A percentile compares a stretch with the other conserved stretches of the same genome.
Conservation (phyloP, 1,140 invertebrate genomes). For the Temnothorax nylanderi region DNA sequence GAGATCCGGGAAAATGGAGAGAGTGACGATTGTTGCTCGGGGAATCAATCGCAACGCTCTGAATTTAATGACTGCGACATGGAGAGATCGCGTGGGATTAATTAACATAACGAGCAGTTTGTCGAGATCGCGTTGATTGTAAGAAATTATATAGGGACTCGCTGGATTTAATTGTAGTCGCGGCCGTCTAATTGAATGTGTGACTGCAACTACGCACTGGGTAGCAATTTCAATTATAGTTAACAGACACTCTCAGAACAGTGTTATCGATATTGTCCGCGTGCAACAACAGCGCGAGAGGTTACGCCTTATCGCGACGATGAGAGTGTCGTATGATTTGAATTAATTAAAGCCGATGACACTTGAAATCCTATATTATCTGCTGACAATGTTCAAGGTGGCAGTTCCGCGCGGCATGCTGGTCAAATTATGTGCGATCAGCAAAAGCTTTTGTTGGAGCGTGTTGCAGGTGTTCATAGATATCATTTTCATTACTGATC, state of each 20-base stretch:
- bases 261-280: background rate
- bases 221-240: slow-evolving; percentile 1
- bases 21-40: slow-evolving; percentile 33
- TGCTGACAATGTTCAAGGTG: slow-evolving; percentile 46
- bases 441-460: slow-evolving; percentile 53
- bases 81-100: background rate
- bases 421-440: slow-evolving; percentile 66
- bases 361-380: slow-evolving; percentile 18
- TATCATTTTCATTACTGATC: slow-evolving; percentile 10
- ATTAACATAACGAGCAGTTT: slow-evolving; percentile 33
- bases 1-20: slow-evolving; percentile 18
- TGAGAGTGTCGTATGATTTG: slow-evolving; percentile 16
- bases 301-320: slow-evolving; percentile 12
- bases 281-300: slow-evolving; percentile 2
- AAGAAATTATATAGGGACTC: background rate
- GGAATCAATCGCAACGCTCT: background rate
- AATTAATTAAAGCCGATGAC: slow-evolving; percentile 36
- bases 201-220: background rate
- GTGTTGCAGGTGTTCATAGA: slow-evolving; percentile 7
- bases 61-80: slow-evolving; percentile 2
- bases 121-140: background rate
- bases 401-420: slow-evolving; percentile 1
- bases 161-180: background rate
- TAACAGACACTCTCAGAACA: background rate
- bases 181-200: background rate